Evolutionary conservation across 2,888 invertebrate genomes (phyloP).

Genomic region (Caenorhabditis sulstoni): DNA sequence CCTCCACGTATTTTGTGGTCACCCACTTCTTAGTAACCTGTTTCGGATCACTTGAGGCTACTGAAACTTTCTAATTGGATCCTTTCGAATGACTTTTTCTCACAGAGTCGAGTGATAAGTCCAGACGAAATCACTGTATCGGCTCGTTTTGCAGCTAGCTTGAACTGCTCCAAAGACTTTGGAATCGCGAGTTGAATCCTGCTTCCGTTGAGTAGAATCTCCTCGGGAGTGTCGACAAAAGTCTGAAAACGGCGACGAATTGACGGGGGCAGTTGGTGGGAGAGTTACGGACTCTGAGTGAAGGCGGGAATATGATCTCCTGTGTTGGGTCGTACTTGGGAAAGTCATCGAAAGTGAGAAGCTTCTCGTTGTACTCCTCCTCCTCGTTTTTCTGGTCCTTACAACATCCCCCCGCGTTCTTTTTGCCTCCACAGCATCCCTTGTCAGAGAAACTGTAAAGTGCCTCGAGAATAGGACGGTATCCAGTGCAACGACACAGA

Average conservation of each 20-base stretch:
- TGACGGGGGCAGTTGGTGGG: neutral
- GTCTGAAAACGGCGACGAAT: conserved; percentile 13
- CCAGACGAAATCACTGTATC: conserved; percentile 60
- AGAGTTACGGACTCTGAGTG: conserved; percentile 82
- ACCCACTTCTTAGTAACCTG: conserved; percentile 47
- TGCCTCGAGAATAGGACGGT: conserved; percentile 92
- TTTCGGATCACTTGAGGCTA: conserved; percentile 27
- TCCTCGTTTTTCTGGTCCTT: conserved; percentile 39
- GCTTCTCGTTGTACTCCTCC: conserved; percentile 41
- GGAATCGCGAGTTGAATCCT: conserved; percentile 37
- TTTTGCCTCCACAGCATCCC: conserved; percentile 61
- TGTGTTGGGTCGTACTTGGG: conserved; percentile 86
- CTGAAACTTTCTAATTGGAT: too few relatives aligned
- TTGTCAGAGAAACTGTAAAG: conserved; percentile 83
- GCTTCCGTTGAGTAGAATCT: conserved; percentile 72
- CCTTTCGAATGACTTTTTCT: neutral
- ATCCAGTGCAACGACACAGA: conserved; percentile 93
- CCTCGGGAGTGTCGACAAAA: conserved; percentile 3
- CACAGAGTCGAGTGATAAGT: conserved; percentile 61
- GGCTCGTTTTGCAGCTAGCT: neutral
- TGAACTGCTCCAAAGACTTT: conserved; percentile 40
- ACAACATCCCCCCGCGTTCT: conserved; percentile 55
- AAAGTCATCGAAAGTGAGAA: conserved; percentile 72
- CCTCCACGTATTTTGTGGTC: conserved; percentile 38
- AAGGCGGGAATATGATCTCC: conserved; percentile 93